A percentile compares a stretch with the other conserved stretches of the same genome.
phyloP scores from a whole-genome alignment of 2,113 vertebrate genomes.

The Cyprichromis sp. region DNA sequence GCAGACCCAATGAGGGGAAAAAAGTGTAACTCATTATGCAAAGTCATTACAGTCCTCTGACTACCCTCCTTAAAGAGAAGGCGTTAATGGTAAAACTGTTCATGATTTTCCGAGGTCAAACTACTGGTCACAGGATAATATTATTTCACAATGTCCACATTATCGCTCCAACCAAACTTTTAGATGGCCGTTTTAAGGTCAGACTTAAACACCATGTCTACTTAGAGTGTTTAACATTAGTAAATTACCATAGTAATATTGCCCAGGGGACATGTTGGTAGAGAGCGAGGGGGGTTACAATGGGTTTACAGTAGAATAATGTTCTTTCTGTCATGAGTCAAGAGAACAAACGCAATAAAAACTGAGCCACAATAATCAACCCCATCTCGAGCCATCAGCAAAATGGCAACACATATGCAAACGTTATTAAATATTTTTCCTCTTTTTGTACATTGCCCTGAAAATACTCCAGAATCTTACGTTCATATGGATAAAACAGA shows the following conservation, averaged over 20 bases:
- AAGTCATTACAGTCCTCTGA: constrained; percentile 66
- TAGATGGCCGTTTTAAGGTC: constrained; percentile 34
- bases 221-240: not conserved
- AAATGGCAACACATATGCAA: not conserved
- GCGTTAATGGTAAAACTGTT: constrained; percentile 53
- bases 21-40: constrained; percentile 72
- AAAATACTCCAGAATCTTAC: not conserved
- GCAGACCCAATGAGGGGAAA: constrained; percentile 53
- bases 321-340: not conserved
- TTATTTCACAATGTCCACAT: constrained; percentile 65
- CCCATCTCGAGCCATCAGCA: not conserved
- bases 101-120: constrained; percentile 66
- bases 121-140: constrained; percentile 45
- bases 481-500: not conserved
- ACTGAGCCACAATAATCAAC: not conserved
- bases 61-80: constrained; percentile 55
- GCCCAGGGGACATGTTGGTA: not conserved
- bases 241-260: not conserved
- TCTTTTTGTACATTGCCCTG: not conserved
- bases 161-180: constrained; percentile 14
- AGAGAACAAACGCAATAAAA: not conserved
- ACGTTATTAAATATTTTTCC: not conserved
- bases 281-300: not conserved
- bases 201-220: constrained; percentile 8
- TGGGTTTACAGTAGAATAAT: not conserved